A percentile compares a stretch with the other conserved stretches of the same genome.
These are phyloP conservation scores for Hyles euphorbiae DNA, from an alignment of 1,140 invertebrate species.

Conservation along the genomic window DNA sequence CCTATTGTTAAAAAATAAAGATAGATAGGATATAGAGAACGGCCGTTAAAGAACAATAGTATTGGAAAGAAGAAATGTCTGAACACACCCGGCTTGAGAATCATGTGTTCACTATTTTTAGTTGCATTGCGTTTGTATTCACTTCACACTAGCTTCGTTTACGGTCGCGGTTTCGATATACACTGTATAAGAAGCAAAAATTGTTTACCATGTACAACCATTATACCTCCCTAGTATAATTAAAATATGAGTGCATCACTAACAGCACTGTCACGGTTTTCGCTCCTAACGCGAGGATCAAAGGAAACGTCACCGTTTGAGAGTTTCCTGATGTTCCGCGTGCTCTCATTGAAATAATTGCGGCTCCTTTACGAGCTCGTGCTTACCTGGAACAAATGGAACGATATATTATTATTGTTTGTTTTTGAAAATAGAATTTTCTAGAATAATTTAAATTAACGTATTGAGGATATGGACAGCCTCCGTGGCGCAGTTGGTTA, in stretches of 20 bases:
- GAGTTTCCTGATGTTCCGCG: not conserved
- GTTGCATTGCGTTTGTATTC: not conserved
- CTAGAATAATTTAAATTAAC: too few relatives aligned
- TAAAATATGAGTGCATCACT: not conserved
- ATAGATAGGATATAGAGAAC: too few relatives aligned
- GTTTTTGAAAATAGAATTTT: too few relatives aligned
- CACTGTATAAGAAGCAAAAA: too few relatives aligned
- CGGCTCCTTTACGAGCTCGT: not conserved
- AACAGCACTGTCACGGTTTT: slow-evolving; percentile 27
- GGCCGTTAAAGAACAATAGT: too few relatives aligned
- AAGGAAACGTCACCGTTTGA: slow-evolving; percentile 18
- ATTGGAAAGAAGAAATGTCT: not conserved
- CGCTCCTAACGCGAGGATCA: slow-evolving; percentile 20
- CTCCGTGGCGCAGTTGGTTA: too few relatives aligned
- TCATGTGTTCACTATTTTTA: not conserved
- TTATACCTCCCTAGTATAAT: too few relatives aligned
- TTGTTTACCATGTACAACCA: too few relatives aligned
- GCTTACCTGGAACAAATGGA: slow-evolving; percentile 6
- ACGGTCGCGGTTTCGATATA: too few relatives aligned
- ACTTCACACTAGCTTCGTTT: not conserved
- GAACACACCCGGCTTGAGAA: not conserved
- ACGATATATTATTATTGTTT: not conserved
- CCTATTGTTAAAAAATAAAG: too few relatives aligned
- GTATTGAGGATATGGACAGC: too few relatives aligned
- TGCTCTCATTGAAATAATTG: slow-evolving; percentile 1